Evolutionary conservation across 2,797 vertebrate genomes (phyloP).

Genomic region (Nannoperca obscura): DNA sequence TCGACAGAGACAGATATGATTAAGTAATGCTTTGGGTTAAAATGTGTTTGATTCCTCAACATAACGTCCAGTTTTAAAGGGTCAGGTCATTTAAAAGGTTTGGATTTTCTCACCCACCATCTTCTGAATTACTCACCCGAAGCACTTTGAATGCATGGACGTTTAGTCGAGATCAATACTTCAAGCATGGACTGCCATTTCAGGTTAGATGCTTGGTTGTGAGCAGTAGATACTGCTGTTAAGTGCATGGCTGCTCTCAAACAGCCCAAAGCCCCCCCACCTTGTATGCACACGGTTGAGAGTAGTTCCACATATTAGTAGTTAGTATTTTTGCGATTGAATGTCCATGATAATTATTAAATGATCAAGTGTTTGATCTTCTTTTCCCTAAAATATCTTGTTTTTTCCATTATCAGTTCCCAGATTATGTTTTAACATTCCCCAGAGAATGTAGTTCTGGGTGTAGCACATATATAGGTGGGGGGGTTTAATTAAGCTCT

Average conservation of each 20-base stretch:
- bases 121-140: conserved; percentile 41
- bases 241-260: conserved; percentile 27
- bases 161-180: conserved; percentile 56
- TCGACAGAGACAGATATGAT: neutral
- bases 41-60: conserved; percentile 21
- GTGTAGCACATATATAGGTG: neutral
- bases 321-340: neutral
- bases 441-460: neutral
- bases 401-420: neutral
- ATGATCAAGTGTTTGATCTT: neutral
- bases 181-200: conserved; percentile 40
- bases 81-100: conserved; percentile 11
- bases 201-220: conserved; percentile 36
- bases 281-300: neutral
- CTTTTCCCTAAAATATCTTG: neutral
- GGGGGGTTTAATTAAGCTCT: neutral
- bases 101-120: conserved; percentile 31
- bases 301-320: neutral
- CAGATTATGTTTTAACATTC: neutral
- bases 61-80: conserved; percentile 17
- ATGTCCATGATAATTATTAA: neutral
- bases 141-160: conserved; percentile 30
- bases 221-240: conserved; percentile 27
- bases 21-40: conserved; percentile 8
- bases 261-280: neutral